These are phyloP conservation scores for Cybosia mesomella DNA, from an alignment of 2,888 invertebrate genomes.

Conservation along the genomic window DNA sequence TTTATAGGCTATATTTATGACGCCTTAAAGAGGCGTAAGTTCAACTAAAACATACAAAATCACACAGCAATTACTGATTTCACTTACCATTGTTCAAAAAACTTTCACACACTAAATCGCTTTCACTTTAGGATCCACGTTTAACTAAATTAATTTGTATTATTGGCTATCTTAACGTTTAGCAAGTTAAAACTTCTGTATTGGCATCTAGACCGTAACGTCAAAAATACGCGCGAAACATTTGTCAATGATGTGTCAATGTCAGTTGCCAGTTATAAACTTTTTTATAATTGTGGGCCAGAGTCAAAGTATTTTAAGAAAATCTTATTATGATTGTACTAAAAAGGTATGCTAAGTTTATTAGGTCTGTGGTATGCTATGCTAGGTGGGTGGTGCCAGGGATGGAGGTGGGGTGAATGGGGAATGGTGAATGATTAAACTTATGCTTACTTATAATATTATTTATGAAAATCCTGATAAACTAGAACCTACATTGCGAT, in stretches of 20 bases:
- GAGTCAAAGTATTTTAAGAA: no score
- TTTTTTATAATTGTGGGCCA: neutral
- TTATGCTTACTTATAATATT: no score
- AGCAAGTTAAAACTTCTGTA: constrained; percentile 42
- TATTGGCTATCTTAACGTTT: constrained; percentile 4
- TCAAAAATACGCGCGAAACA: constrained; percentile 57
- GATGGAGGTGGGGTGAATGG: no score
- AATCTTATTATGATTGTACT: no score
- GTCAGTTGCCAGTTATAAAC: neutral
- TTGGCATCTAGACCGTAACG: no score
- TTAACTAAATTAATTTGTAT: constrained; percentile 6
- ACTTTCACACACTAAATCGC: neutral
- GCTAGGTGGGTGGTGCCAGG: no score
- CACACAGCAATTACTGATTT: neutral
- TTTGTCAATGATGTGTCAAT: neutral
- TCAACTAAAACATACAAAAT: neutral
- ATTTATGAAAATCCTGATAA: no score
- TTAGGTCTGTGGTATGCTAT: no score
- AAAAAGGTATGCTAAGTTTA: no score
- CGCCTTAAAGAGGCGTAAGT: neutral
- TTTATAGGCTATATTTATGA: constrained; percentile 1
- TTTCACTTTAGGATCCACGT: constrained; percentile 11
- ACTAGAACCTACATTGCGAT: no score
- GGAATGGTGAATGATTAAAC: no score
- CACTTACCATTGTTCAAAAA: constrained; percentile 14